These are phyloP conservation scores for Himalopsyche japonica DNA, from an alignment of 2,888 invertebrate genomes.

Conservation along the genomic window DNA sequence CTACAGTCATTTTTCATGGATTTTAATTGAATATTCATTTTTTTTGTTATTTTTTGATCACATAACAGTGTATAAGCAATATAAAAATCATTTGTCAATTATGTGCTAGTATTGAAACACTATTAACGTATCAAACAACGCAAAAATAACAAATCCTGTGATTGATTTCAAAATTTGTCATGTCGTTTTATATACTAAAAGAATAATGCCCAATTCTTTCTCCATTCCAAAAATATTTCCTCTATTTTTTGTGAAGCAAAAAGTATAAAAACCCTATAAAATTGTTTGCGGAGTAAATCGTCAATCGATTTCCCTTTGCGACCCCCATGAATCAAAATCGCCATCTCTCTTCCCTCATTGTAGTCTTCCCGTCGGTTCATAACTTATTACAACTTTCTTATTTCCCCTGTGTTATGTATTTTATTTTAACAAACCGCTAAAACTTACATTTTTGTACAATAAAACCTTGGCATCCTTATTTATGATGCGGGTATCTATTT, in stretches of 20 bases:
- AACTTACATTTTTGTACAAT: not conserved
- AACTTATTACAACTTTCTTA: constrained; percentile 37
- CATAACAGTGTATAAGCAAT: too few relatives aligned
- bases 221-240: not conserved
- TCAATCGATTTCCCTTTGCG: not conserved
- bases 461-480: not conserved
- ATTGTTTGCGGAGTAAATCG: not conserved
- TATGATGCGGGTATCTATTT: not conserved
- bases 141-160: too few relatives aligned
- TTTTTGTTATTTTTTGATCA: too few relatives aligned
- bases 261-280: not conserved
- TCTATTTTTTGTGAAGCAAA: not conserved
- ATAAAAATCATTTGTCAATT: too few relatives aligned
- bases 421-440: not conserved
- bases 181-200: not conserved
- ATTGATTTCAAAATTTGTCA: not conserved
- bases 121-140: too few relatives aligned
- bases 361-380: not conserved
- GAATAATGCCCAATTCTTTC: not conserved
- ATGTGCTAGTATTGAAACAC: too few relatives aligned
- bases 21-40: too few relatives aligned
- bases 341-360: not conserved
- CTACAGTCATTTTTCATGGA: too few relatives aligned
- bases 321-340: not conserved
- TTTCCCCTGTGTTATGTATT: constrained; percentile 22